Conservation (phyloP, 2,797 vertebrate genomes). For the Heterohyrax brucei region DNA sequence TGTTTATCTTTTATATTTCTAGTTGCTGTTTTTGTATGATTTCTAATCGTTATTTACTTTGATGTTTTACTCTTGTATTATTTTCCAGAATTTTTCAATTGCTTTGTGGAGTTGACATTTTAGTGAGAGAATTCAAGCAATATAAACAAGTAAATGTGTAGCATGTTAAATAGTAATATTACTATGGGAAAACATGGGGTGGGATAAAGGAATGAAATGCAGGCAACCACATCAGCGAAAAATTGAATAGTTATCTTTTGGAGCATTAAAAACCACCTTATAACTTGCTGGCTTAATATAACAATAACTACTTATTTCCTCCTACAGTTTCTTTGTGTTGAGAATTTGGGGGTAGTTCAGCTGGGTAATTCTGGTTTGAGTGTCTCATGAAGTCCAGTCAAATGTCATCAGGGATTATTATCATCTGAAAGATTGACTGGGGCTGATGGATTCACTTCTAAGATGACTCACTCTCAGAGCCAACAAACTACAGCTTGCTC, state of each 20-base stretch:
- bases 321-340: not conserved
- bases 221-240: not conserved
- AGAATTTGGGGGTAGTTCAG: not conserved
- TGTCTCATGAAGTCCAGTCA: not conserved
- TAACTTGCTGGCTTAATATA: not conserved
- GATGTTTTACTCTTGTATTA: no score
- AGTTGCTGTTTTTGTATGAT: no score
- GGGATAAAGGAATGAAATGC: not conserved
- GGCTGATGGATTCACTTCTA: no score
- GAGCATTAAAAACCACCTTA: not conserved
- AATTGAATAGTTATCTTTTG: not conserved
- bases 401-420: not conserved
- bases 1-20: no score
- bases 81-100: no score
- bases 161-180: not conserved
- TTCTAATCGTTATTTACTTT: no score
- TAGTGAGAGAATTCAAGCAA: not conserved
- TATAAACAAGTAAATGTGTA: not conserved
- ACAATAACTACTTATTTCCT: not conserved
- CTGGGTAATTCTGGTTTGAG: not conserved
- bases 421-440: not conserved
- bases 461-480: not conserved
- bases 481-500: not conserved
- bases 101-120: conserved; percentile 9
- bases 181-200: not conserved